phyloP scores from a whole-genome alignment of 1,140 invertebrate species.

The Euwallacea similis region DNA sequence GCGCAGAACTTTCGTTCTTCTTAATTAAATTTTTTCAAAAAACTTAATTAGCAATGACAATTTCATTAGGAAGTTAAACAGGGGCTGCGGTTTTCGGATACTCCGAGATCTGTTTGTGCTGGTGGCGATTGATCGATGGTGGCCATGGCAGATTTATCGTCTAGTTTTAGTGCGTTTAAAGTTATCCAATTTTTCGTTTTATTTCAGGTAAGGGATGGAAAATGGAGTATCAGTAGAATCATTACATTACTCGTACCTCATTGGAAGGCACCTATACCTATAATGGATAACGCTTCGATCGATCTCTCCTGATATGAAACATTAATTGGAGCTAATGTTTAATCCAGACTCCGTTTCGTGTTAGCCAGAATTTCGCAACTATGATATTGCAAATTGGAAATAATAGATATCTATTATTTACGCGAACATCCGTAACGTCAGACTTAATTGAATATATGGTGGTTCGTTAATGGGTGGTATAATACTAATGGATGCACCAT shows the following conservation, averaged over 20 bases:
- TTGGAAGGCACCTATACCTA: too few species aligned
- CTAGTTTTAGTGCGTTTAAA: neutral
- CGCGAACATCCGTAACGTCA: constrained; percentile 19
- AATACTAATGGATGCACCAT: constrained; percentile 21
- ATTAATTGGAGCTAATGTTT: constrained; percentile 27
- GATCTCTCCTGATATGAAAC: constrained; percentile 14
- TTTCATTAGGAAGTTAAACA: constrained; percentile 14
- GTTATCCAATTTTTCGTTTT: neutral
- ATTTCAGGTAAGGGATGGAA: neutral
- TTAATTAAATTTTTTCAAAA: constrained; percentile 14
- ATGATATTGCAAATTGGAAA: constrained; percentile 30
- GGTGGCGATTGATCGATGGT: neutral
- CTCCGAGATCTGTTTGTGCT: neutral
- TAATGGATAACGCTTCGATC: constrained; percentile 6
- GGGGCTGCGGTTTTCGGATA: constrained; percentile 4
- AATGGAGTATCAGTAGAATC: too few species aligned
- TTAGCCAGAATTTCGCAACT: constrained; percentile 16
- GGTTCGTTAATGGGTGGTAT: constrained; percentile 13
- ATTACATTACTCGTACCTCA: too few species aligned
- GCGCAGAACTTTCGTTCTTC: constrained; percentile 6
- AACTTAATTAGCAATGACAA: constrained; percentile 14
- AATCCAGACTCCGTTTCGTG: constrained; percentile 7
- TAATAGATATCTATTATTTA: constrained; percentile 32
- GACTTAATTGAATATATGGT: constrained; percentile 27
- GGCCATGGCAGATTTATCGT: neutral